A percentile compares a stretch with the other conserved stretches of the same genome.
phyloP scores from a whole-genome alignment of 2,113 vertebrate genomes.

The Eulemur macaco region DNA sequence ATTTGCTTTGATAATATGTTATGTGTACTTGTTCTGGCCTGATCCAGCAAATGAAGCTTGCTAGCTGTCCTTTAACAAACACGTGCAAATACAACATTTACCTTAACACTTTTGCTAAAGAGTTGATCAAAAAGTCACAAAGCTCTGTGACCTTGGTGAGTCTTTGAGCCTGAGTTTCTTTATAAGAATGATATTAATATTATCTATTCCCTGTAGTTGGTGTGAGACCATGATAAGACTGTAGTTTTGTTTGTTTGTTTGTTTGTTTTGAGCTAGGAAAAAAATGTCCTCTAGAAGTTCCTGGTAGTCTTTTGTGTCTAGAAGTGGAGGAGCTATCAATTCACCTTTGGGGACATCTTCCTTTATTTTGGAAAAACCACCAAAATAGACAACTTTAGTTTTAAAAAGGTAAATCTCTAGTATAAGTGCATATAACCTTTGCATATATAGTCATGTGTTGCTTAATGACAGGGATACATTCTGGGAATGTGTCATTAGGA shows the following conservation, averaged over 20 bases:
- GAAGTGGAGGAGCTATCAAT: not conserved
- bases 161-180: not conserved
- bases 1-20: not conserved
- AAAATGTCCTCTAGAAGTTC: not conserved
- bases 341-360: not conserved
- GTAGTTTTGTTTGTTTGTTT: not conserved
- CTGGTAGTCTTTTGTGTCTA: not conserved
- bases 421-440: not conserved
- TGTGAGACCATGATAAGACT: not conserved
- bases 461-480: not conserved
- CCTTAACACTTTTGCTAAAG: not conserved
- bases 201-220: not conserved
- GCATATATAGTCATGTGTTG: not conserved
- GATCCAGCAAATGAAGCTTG: not conserved
- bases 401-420: not conserved
- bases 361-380: not conserved
- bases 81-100: not conserved
- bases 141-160: not conserved
- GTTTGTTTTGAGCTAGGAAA: not conserved
- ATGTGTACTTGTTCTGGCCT: not conserved
- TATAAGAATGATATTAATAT: not conserved
- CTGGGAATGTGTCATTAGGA: not conserved
- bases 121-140: not conserved
- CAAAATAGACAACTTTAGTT: not conserved
- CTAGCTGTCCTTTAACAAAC: not conserved